A percentile compares a stretch with the other conserved stretches of the same genome.
phyloP scores from a whole-genome alignment of 2,113 vertebrate species.

The Actenoides hombroni region DNA sequence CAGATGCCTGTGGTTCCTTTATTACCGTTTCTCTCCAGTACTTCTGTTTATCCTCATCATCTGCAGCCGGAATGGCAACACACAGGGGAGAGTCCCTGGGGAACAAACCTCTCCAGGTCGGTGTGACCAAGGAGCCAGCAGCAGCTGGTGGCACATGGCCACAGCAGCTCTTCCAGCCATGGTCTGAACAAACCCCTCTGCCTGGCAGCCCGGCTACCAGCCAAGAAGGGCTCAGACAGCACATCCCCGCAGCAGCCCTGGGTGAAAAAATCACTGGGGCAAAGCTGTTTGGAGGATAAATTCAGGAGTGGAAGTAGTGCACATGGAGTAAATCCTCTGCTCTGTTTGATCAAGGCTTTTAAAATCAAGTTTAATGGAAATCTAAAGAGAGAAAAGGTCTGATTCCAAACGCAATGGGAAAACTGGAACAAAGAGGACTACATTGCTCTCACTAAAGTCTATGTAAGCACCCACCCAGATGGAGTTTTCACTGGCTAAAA shows the following conservation, averaged over 20 bases:
- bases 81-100: not conserved
- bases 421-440: not conserved
- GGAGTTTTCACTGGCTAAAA: not conserved
- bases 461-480: not conserved
- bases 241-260: not conserved
- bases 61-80: not conserved
- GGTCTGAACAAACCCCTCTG: not conserved
- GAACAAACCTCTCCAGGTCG: not conserved
- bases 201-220: accelerated
- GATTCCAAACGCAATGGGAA: not conserved
- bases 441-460: not conserved
- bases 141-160: not conserved
- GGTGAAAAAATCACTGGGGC: not conserved
- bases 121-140: not conserved
- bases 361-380: not conserved
- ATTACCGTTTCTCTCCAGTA: not conserved
- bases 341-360: not conserved
- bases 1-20: not conserved
- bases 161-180: not conserved
- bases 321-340: not conserved
- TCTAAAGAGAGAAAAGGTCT: not conserved
- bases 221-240: not conserved
- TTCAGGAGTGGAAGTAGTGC: not conserved
- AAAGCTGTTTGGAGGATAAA: not conserved
- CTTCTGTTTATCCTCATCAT: not conserved